Evolutionary conservation across 2,113 vertebrate genomes (phyloP), one percentile per base, ranked within the genome.

Genomic region (Irena cyanogastra): DNA sequence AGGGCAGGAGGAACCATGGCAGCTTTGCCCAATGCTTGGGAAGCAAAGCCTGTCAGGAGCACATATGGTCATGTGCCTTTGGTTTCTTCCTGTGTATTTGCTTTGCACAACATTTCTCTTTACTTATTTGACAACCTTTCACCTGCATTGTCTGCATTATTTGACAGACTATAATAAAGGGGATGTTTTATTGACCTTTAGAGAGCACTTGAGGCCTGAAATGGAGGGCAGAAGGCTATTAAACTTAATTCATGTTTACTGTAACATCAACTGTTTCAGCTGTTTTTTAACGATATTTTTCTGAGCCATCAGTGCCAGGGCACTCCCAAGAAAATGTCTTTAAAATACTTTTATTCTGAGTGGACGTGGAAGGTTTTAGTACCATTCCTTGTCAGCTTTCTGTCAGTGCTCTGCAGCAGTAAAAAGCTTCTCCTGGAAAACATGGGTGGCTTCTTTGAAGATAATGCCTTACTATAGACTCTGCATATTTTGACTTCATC

Each of bases 171-270:
- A 31, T 90, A 89, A 89, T 86, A 94, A 89, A 90, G 21, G 19
- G 17, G 69, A 76, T 83, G 47, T 76, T 95, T 92, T 95, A 95
- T 79, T 86, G 80, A 94, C 80, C 66, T 92, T 82, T 59, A 86
- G 87, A 90, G 94, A 95, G 57, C 75, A 75, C 66, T 86, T 80
- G 66, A 92, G 57, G n/a, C 30, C 76, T 59, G 35, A 89, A 91
- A 66, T 54, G 7, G 71, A 94, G 57, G 86, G 80, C 59, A 91
- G 60, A 91, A 81, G 31, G 42, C 84, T 87, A 45, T 89, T 93
- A 94, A 77, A 89, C 20, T 74, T 78, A 91, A 89, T 81, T 77
- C 50, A 74, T 81, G 28, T 91, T 94, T 96, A 91, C 84, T 87
- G 50, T 87, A 93, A n/a, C 68, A 87, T 59, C 41, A 83, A 65